Base-by-base conservation (phyloP, 2,113 vertebrate species). In the Isurus oxyrinchus region DNA sequence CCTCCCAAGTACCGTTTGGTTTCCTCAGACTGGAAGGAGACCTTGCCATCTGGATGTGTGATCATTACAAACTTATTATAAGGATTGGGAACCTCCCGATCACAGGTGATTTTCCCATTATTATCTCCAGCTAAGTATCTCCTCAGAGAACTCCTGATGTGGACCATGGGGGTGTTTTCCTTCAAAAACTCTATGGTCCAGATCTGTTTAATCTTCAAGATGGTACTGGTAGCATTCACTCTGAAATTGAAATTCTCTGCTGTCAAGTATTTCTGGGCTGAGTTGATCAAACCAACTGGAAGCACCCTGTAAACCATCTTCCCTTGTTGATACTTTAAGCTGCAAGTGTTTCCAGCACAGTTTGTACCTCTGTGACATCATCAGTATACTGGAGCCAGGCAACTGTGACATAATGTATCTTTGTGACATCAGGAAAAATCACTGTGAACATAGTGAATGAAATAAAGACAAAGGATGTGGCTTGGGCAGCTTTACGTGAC, bases 1-100 rank as follows among this genome's bases (percentile, higher is more conserved):
- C 97, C 97, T 4, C 97, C 97, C 90, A 97, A 95, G 96, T 96
- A 97, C 40, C 97, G 97, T 95, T 97, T 96, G 49, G 97, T 95
- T 76, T 96, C 96, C 44, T 97, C 97, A 2, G 96, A 96, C 95
- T 96, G 96, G 94, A 97, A 87, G 63, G 96, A 96, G 5, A 97
- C 97, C 96, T 96, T 96, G 94, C 97, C 97, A 59, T 96, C 96
- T 14, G 96, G 86, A 72, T 97, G 96, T 16, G 96, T 96, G 44
- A 96, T 96, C 44, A 97, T 95, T 40, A 96, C 67, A 81, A 97
- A 97, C 96, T 96, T 67, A 14, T 94, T 96, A 25, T 96, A 96
- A 44, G 96, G 66, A 57, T 95, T 96, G 16, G 97, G 97, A 40
- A 69, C 57, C 72, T 96, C 96, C 96, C 96, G 96, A 61, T 97